Evolutionary conservation across 2,797 vertebrate species (phyloP).

Genomic region (Bradypodion ventrale): DNA sequence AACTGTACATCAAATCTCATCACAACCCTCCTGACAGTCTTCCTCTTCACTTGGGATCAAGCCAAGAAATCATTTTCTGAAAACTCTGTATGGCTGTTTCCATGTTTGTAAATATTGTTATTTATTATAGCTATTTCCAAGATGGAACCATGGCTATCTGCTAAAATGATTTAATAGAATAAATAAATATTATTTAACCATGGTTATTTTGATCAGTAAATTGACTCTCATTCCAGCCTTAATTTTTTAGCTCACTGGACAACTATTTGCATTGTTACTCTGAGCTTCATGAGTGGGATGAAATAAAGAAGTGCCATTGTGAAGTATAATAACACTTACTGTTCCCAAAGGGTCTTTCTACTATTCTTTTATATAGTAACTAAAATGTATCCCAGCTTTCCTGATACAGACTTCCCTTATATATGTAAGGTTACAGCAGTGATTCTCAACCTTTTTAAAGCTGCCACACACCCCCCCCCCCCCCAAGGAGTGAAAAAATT

Average conservation of each 20-base stretch:
- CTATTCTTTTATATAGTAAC: too few species aligned
- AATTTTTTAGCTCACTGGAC: not conserved
- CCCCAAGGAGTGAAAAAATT: too few species aligned
- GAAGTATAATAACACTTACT: not conserved
- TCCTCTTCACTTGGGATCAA: not conserved
- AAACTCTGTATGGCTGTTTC: not conserved
- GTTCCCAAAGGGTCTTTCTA: not conserved
- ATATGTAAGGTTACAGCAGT: too few species aligned
- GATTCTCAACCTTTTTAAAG: too few species aligned
- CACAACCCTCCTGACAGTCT: not conserved
- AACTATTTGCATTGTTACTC: not conserved
- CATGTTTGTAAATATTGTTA: too few species aligned
- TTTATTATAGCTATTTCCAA: too few species aligned
- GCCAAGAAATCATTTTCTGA: not conserved
- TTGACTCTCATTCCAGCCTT: not conserved
- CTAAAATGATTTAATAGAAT: not conserved
- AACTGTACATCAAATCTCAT: not conserved
- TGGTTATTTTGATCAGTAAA: not conserved
- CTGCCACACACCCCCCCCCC: too few species aligned
- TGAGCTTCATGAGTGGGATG: too few species aligned
- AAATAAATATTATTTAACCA: not conserved
- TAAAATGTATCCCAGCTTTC: too few species aligned
- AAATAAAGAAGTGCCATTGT: not conserved
- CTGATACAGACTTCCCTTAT: too few species aligned
- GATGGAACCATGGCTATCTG: not conserved